phyloP scores from a whole-genome alignment of 2,888 invertebrate genomes.

The Antheraea yamamai region DNA sequence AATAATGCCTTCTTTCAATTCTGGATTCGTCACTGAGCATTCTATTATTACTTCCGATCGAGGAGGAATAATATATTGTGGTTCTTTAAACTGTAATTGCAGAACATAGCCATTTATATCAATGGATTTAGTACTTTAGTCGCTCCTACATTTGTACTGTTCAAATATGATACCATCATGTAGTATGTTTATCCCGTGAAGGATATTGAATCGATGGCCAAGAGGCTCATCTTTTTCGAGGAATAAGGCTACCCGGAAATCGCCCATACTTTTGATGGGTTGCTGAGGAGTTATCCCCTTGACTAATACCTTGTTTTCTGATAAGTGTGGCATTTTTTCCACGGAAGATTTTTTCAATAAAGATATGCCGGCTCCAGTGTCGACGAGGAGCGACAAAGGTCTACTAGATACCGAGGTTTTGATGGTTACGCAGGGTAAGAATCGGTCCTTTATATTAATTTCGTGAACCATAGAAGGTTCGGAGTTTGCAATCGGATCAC shows the following conservation, averaged over 20 bases:
- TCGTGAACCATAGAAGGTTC: no score
- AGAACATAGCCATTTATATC: no score
- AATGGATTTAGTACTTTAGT: no score
- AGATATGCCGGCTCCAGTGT: not conserved
- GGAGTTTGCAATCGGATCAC: no score
- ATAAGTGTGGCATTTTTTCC: not conserved
- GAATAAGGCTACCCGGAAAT: constrained; percentile 5
- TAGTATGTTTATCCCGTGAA: not conserved
- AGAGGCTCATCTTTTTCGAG: constrained; percentile 3
- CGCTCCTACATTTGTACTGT: no score
- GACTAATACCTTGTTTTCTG: constrained; percentile 6
- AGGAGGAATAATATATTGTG: no score
- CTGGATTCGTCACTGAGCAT: no score
- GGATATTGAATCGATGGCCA: not conserved
- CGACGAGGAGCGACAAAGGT: not conserved
- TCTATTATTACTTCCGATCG: no score
- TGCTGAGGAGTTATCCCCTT: constrained; percentile 4
- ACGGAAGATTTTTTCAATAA: not conserved
- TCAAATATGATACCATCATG: not conserved
- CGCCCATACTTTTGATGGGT: constrained; percentile 2
- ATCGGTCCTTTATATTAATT: no score
- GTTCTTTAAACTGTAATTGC: no score
- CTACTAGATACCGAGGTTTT: constrained; percentile 1
- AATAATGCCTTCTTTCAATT: no score
- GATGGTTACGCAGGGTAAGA: not conserved